Evolutionary conservation across 2,797 vertebrate genomes (phyloP).

Genomic region (Luscinia luscinia): DNA sequence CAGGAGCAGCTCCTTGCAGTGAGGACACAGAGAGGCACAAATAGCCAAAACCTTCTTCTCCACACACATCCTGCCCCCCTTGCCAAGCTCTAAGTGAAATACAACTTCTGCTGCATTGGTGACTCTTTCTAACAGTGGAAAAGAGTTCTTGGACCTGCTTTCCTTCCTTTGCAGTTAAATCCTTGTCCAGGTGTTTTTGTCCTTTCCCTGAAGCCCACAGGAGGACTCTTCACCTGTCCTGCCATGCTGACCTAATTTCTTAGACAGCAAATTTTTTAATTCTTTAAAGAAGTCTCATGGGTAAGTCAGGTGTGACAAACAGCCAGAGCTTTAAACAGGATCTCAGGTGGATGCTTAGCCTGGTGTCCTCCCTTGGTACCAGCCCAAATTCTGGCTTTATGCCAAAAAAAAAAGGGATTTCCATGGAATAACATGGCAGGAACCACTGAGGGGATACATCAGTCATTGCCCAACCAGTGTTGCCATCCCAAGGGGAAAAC

Average conservation of each 20-base stretch:
- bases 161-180: not conserved
- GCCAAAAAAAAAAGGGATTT: not conserved
- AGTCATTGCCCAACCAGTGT: not conserved
- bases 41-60: not conserved
- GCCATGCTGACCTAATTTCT: not conserved
- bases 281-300: not conserved
- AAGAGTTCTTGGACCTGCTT: not conserved
- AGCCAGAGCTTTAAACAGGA: not conserved
- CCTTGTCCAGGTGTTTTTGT: not conserved
- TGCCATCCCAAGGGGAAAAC: not conserved
- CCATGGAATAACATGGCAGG: not conserved
- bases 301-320: not conserved
- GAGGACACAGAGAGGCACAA: not conserved
- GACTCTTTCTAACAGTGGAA: not conserved
- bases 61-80: rapidly evolving
- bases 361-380: not conserved
- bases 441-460: rapidly evolving
- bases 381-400: not conserved
- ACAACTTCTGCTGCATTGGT: not conserved
- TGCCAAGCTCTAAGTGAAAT: not conserved
- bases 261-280: not conserved
- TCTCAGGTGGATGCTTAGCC: not conserved
- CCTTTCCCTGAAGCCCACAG: not conserved
- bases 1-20: not conserved
- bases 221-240: not conserved